Evolutionary conservation across 2,888 invertebrate species (phyloP), one percentile per base, ranked within the genome.

Genomic region (Perithous albicinctus): DNA sequence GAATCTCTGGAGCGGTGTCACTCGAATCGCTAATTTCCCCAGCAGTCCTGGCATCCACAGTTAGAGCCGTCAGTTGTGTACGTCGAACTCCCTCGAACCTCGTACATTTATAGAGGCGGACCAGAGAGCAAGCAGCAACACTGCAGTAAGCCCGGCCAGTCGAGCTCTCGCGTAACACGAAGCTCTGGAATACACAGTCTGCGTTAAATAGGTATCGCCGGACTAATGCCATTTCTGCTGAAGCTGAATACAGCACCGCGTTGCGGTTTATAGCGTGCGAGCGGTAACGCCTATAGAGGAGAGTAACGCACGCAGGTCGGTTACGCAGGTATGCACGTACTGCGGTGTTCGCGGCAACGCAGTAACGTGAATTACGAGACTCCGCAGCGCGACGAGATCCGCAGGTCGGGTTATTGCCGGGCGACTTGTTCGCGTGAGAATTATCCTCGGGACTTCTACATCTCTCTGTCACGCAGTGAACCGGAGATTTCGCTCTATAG

Each of bases 201-300:
- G 67, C 75, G 59, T 67, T 76, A 76, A 76, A 76, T 76, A 76
- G 66, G 59, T 76, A 76, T 67, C 46, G 46, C 56, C 46, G 23
- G 15, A 59, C 75, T 67, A 67, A 76, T 48, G 67, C 75, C 18
- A 46, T 67, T 46, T 59, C 67, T 35, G 67, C 23, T 20, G 67
- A 67, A 59, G 66, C 67, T 76, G 46, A 59, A 35, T 59, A 56
- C 46, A 35, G 26, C 67, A 67, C 59, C 46, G 35, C 66, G 67
- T 59, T 59, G 75, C 67, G 75, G 75, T 76, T 76, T 67, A 76
- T 76, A 76, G 66, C 74, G 18, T 26, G 61, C 23, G 54, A 43
- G 41, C 43, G 56, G 2, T 18, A 63, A 64, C 26, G 41, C 66
- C 43, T 1, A 56, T 56, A 32, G 35, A 12, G 56, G 20, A 64